Base-by-base conservation (phyloP, 2,888 invertebrate genomes). In the Eucera pruinosa region DNA sequence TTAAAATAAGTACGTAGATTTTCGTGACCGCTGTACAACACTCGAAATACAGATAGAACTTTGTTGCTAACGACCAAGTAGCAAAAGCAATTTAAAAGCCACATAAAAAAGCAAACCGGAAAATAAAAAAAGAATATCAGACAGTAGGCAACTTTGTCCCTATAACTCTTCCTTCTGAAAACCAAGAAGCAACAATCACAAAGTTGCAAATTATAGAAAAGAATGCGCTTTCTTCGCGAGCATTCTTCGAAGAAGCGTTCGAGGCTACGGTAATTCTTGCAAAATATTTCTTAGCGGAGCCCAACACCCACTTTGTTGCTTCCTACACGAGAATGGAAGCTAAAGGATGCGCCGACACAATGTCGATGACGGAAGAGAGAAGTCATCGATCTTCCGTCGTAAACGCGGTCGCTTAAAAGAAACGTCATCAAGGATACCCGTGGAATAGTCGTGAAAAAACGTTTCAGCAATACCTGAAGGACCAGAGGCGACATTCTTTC, bases 331-430 rank as follows among this genome's bases (percentile, higher is more conserved):
- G 25, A 36, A 55, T 45, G 27, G 60, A 47, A 43, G 48, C 47
- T 20, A 18, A 20, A 57, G 43, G 69, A 73, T 68, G 61, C 45
- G 33, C 57, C 64, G 36, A 52, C 45, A 41, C 43, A 47, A 67
- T 58, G 60, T 27, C 36, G 30, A 73, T 54, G 65, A 52, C 65
- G 72, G 66, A 69, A 68, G 48, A 23, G 58, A 41, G 55, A 45
- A 67, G 76, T 71, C 76, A 69, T 76, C 50, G 75, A 71, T 76
- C 76, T 54, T 60, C 27, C 41, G 41, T 48, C 54, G 67, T 64
- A 76, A 71, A 71, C 62, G 62, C 62, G 47, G 57, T 20, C 48
- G 57, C 18, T n/a, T 41, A 33, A 45, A 69, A 65, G 41, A 70
- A 70, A 65, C 45, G 30, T 45, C 48, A 6, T 41, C 23, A 5